Evolutionary conservation across 2,113 vertebrate species (phyloP), one percentile per base, ranked within the genome.

Genomic region (Ardeotis arabs): DNA sequence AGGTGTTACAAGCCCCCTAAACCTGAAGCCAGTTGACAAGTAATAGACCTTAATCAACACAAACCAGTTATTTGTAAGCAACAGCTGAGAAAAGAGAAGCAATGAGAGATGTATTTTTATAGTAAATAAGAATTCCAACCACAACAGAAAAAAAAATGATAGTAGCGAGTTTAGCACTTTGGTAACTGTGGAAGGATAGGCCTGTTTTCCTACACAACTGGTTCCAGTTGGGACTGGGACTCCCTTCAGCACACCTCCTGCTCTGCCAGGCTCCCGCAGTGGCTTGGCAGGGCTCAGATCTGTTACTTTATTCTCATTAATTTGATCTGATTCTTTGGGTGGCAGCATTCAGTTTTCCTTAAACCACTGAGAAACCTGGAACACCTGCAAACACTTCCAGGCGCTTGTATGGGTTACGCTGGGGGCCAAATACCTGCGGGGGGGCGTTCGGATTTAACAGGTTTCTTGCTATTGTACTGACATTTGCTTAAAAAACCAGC

Each of bases 221-320:
- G 7, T 13, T 62, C 29, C 62, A 75, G 82, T 44, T 44, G 55
- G 41, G 23, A 44, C 35, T 37, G 45, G 56, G 29, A 11, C 45
- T 47, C 45, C 72, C 53, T 33, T 19, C 29, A 22, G 77, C 66
- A 23, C 60, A 14, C 5, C n/a, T 31, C 47, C 39, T 3, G 23
- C 58, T 58, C 72, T 2, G 28, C 8, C 8, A 28, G 39, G 49
- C 60, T 47, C 47, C 47, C 2, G 0, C 4, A 6, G 12, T 6
- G 33, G 24, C 69, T 60, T 20, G 41, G 23, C 74, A 74, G 33
- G 21, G 56, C 47, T 79, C n/a, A 6, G 17, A 9, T 7, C n/a
- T 4, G 0, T 68, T n/a, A 9, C 17, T 72, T 58, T 28, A 31
- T 14, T 37, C 27, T 72, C 52, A 4, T 22, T 55, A 14, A 14